Evolutionary conservation across 1,140 invertebrate species (phyloP).

Genomic region (Thaumetopoea pityocampa): DNA sequence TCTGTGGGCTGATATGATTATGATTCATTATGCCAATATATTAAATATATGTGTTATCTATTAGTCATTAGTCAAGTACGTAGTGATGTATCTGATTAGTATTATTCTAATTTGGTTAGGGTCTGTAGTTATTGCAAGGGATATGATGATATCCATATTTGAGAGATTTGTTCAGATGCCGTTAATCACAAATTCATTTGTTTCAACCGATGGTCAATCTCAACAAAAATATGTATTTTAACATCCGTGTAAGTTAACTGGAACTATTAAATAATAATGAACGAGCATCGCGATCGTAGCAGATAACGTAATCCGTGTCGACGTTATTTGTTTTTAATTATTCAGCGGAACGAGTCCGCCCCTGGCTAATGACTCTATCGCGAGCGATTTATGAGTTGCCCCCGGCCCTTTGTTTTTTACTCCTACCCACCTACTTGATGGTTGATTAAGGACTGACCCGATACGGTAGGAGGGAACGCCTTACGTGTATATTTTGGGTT

Average conservation of each 20-base stretch:
- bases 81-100: too few species aligned
- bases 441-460: constrained; percentile 37
- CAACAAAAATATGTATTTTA: constrained; percentile 5
- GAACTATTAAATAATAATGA: constrained; percentile 19
- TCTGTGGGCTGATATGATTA: too few species aligned
- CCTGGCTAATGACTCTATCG: constrained; percentile 70
- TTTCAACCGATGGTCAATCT: constrained; percentile 7
- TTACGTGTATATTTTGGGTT: too few species aligned
- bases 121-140: too few species aligned
- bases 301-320: constrained; percentile 68
- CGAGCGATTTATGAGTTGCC: constrained; percentile 56
- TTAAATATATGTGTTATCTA: too few species aligned
- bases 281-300: constrained; percentile 10
- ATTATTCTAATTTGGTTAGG: too few species aligned
- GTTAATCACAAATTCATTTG: background rate
- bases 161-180: too few species aligned
- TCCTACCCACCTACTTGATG: constrained; percentile 32
- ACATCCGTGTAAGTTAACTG: constrained; percentile 15
- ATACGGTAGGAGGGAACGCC: constrained; percentile 8
- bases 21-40: too few species aligned
- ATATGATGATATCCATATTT: too few species aligned
- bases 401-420: constrained; percentile 54
- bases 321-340: constrained; percentile 74
- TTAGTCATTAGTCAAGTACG: too few species aligned
- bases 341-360: constrained; percentile 58